Conservation (phyloP, 64 coral and sea anemone species). For the Actinia tenebrosa region DNA sequence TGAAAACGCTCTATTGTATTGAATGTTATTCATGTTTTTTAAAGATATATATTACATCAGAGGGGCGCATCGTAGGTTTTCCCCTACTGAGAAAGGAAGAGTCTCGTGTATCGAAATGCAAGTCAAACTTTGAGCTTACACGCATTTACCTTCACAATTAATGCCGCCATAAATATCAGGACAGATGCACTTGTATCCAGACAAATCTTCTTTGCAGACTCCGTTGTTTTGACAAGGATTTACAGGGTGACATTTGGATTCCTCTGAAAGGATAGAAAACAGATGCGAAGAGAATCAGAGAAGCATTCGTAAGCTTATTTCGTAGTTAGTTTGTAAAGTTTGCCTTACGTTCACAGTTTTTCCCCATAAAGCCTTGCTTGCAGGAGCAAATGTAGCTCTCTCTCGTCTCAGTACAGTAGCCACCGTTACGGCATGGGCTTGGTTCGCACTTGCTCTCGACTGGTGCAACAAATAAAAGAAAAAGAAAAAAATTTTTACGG, state of each 20-base stretch:
- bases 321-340: not conserved
- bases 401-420: slow-evolving; percentile 62
- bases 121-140: not conserved
- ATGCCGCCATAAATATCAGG: slow-evolving; percentile 55
- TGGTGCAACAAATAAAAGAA: slow-evolving; percentile 7
- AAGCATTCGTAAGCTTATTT: not conserved
- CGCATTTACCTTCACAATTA: slow-evolving; percentile 73
- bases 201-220: slow-evolving; percentile 62
- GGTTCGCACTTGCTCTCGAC: slow-evolving; percentile 88
- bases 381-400: slow-evolving; percentile 72
- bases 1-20: too few species aligned
- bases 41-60: too few species aligned
- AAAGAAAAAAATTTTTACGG: not conserved
- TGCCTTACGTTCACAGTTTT: slow-evolving; percentile 83
- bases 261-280: slow-evolving; percentile 19
- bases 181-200: slow-evolving; percentile 74
- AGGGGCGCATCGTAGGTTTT: too few species aligned
- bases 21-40: too few species aligned
- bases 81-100: too few species aligned
- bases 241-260: slow-evolving; percentile 84
- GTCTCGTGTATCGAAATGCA: too few species aligned
- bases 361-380: slow-evolving; percentile 67
- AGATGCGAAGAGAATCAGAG: not conserved
- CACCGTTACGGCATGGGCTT: slow-evolving; percentile 71
- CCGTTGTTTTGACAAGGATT: slow-evolving; percentile 82